Evolutionary conservation across 2,797 vertebrate species (phyloP).

Genomic region (Acrocephalus scirpaceus): DNA sequence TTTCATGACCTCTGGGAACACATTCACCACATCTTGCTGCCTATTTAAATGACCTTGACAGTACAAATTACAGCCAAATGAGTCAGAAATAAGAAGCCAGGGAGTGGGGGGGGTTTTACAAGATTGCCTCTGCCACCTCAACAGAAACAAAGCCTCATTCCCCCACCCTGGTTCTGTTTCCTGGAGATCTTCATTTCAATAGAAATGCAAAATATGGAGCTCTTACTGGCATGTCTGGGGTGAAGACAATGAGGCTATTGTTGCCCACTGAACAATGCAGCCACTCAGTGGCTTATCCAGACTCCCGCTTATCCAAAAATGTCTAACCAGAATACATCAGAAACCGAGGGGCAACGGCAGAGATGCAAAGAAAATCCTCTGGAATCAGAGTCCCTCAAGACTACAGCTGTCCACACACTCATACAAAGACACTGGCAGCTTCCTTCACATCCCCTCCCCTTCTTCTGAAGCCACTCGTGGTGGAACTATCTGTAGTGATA

Average conservation of each 20-base stretch:
- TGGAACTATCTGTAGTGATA: slow-evolving; percentile 46
- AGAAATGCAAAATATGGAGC: slow-evolving; percentile 56
- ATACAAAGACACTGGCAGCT: background rate
- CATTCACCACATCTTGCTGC: slow-evolving; percentile 24
- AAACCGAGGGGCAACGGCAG: background rate
- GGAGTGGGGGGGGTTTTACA: background rate
- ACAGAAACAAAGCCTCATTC: slow-evolving; percentile 34
- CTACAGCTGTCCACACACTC: background rate
- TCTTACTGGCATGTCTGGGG: slow-evolving; percentile 39
- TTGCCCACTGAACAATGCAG: slow-evolving; percentile 32
- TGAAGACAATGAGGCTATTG: slow-evolving; percentile 45
- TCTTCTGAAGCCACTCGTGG: slow-evolving; percentile 23
- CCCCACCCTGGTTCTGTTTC: background rate
- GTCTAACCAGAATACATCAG: background rate
- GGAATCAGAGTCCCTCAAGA: background rate
- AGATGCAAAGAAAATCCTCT: background rate
- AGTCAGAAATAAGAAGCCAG: slow-evolving; percentile 26
- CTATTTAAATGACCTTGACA: slow-evolving; percentile 68
- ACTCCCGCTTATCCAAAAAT: background rate
- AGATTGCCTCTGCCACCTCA: background rate
- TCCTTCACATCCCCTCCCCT: background rate
- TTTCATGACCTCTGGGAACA: slow-evolving; percentile 69
- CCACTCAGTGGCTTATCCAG: slow-evolving; percentile 36
- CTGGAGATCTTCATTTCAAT: slow-evolving; percentile 44
- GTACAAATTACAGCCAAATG: slow-evolving; percentile 50